These are phyloP conservation scores for Ciconia nigra DNA, from an alignment of 2,797 vertebrate species.

Conservation along the genomic window DNA sequence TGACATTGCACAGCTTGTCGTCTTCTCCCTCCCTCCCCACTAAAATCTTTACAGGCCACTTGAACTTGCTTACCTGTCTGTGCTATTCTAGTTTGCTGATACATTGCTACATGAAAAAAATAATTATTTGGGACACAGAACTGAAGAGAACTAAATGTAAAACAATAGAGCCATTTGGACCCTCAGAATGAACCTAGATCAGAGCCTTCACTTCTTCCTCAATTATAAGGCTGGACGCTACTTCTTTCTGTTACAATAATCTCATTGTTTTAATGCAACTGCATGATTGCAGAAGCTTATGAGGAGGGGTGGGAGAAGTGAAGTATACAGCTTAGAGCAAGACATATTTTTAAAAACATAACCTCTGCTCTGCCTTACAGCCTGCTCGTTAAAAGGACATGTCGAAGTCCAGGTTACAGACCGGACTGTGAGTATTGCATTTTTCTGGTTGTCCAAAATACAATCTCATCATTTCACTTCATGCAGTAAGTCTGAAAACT, in stretches of 20 bases:
- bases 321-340: neutral
- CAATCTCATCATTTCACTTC: neutral
- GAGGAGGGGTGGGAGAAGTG: neutral
- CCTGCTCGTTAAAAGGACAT: constrained; percentile 25
- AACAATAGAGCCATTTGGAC: neutral
- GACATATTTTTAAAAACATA: neutral
- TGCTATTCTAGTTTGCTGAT: neutral
- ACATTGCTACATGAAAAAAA: neutral
- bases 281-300: neutral
- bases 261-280: neutral
- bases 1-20: neutral
- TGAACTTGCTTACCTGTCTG: neutral
- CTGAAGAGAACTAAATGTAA: neutral
- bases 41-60: neutral
- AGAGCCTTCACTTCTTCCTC: neutral
- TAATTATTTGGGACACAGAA: neutral
- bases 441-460: neutral
- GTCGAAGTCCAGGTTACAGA: neutral
- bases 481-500: neutral
- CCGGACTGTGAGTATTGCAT: constrained; percentile 12
- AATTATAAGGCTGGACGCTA: neutral
- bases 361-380: neutral
- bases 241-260: neutral
- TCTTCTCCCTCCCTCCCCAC: neutral
- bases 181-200: neutral